Percentiles rank a stretch among this genome's conserved stretches.
Conservation (phyloP, 2,113 vertebrate genomes). For the Hucho hucho region DNA sequence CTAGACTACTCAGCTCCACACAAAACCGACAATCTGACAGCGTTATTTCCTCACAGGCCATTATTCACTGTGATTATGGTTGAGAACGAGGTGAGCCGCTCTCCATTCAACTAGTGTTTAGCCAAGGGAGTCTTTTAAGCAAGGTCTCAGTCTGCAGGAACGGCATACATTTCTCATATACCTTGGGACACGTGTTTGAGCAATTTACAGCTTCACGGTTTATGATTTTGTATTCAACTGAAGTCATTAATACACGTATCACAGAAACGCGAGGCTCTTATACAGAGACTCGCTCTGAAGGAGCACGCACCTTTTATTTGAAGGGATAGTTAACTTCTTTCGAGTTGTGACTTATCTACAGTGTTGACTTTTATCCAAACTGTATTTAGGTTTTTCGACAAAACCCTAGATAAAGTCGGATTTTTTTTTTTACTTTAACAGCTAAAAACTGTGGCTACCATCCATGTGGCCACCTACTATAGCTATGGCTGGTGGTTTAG, state of each 20-base stretch:
- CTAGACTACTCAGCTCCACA: conserved; percentile 3
- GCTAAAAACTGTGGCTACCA: conserved; percentile 33
- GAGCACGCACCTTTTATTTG: conserved; percentile 33
- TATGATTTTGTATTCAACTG: conserved; percentile 16
- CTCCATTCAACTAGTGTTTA: conserved; percentile 4
- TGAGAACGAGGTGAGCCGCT: conserved; percentile 11
- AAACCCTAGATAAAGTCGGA: too few species aligned
- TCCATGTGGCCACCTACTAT: conserved; percentile 46
- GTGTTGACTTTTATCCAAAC: too few species aligned
- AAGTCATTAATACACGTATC: conserved; percentile 34
- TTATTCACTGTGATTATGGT: conserved; percentile 24
- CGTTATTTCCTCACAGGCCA: conserved; percentile 15
- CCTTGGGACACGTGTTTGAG: conserved; percentile 15
- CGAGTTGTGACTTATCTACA: too few species aligned
- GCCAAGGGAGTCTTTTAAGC: neutral
- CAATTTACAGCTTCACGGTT: conserved; percentile 14
- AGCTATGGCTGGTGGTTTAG: conserved; percentile 42
- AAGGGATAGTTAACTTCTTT: neutral
- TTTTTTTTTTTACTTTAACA: too few species aligned
- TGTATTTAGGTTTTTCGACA: too few species aligned
- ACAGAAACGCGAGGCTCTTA: conserved; percentile 10
- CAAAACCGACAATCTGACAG: conserved; percentile 25
- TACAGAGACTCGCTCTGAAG: neutral
- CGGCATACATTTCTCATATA: conserved; percentile 17
- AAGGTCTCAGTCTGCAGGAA: conserved; percentile 4